Evolutionary conservation across 1,140 invertebrate species (phyloP).

Genomic region (Heliconius himera): DNA sequence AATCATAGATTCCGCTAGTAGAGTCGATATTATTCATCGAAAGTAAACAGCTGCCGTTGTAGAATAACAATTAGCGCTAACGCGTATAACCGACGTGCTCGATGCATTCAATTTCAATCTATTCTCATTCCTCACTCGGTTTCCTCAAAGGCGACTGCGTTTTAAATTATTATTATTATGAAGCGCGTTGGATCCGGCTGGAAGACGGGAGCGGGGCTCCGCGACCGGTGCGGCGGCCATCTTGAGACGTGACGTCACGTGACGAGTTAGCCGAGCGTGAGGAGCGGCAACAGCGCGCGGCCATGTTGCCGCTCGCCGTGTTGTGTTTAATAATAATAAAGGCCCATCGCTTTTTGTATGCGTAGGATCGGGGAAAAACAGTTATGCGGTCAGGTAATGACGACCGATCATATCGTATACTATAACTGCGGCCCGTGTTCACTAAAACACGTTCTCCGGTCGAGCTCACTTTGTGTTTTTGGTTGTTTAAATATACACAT

Average conservation of each 20-base stretch:
- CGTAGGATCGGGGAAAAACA: conserved; percentile 72
- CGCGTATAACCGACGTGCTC: conserved; percentile 65
- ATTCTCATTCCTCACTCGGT: conserved; percentile 74
- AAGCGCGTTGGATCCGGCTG: conserved; percentile 70
- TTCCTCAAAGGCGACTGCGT: conserved; percentile 76
- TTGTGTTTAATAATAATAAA: conserved; percentile 76
- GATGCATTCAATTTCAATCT: conserved; percentile 79
- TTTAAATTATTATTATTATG: conserved; percentile 77
- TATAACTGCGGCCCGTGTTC: conserved; percentile 20
- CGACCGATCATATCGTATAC: conserved; percentile 31
- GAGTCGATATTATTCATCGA: conserved; percentile 71
- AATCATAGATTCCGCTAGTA: conserved; percentile 60
- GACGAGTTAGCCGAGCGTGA: conserved; percentile 77
- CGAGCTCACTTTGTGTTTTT: conserved; percentile 2
- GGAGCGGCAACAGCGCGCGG: conserved; percentile 70
- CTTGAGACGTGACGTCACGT: conserved; percentile 82
- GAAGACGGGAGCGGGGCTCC: conserved; percentile 69
- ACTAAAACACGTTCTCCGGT: conserved; percentile 16
- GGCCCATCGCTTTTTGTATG: conserved; percentile 73
- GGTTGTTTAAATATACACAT: conserved; percentile 11
- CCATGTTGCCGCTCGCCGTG: conserved; percentile 69
- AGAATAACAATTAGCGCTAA: conserved; percentile 77
- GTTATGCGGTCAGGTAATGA: conserved; percentile 75
- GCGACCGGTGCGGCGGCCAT: conserved; percentile 76
- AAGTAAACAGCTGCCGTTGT: conserved; percentile 77